These are phyloP conservation scores for Phenganax marumi DNA, from an alignment of 92 coral and sea anemone species.

Conservation along the genomic window DNA sequence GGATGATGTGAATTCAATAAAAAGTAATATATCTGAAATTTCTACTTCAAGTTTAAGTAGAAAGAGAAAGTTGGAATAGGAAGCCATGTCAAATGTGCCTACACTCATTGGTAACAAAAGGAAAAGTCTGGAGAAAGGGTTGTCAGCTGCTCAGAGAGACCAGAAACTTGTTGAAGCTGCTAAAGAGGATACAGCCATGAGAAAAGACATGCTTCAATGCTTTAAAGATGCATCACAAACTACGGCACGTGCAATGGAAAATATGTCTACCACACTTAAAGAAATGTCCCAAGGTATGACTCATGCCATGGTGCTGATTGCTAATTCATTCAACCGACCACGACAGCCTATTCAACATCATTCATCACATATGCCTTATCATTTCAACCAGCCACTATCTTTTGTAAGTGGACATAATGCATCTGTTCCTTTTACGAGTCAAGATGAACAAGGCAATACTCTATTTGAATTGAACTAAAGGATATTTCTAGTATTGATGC, in stretches of 20 bases:
- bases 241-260: constrained; percentile 49
- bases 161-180: constrained; percentile 54
- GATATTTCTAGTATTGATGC: too few relatives aligned
- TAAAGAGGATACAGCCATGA: constrained; percentile 50
- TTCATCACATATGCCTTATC: background rate
- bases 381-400: background rate
- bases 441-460: too few relatives aligned
- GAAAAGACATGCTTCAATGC: constrained; percentile 56
- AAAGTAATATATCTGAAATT: background rate
- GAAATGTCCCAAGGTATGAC: constrained; percentile 44
- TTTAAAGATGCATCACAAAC: constrained; percentile 48
- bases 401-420: background rate
- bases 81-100: constrained; percentile 42
- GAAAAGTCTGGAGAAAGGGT: constrained; percentile 46
- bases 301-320: constrained; percentile 47
- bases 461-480: too few relatives aligned
- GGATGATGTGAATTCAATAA: background rate
- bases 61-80: constrained; percentile 27
- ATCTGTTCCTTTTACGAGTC: background rate
- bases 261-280: constrained; percentile 52
- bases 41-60: background rate
- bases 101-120: constrained; percentile 51
- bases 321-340: constrained; percentile 44
- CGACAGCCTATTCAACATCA: constrained; percentile 1
- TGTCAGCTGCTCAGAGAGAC: constrained; percentile 50